Evolutionary conservation across 2,113 vertebrate genomes (phyloP), one percentile per base, ranked within the genome.

Genomic region (Melanostigma gelatinosum): DNA sequence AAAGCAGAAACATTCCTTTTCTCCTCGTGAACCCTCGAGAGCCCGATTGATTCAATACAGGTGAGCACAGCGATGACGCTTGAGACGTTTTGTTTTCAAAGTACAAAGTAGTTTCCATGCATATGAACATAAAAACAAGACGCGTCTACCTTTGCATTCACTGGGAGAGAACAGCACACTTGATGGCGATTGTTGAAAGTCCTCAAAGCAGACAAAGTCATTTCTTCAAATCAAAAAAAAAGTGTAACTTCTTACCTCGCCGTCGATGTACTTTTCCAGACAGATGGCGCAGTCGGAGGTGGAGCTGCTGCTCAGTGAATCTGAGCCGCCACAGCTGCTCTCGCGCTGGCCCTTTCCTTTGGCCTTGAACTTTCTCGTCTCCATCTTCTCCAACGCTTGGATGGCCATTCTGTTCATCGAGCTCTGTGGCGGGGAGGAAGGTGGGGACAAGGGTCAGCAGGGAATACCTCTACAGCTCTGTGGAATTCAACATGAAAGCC

Each of bases 211-310:
- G 72, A 55, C n/a, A 1, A 62, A 36, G 57, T 29, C 24, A 50
- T 1, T 5, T 11, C 4, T 61, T 8, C 1, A 27, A 12, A 15
- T 32, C 1, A 32, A 32, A 6, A n/a, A 0, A 36, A 60, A 40
- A 10, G n/a, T 0, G 13, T 48, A 29, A 74, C 27, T 29, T 34
- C 83, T 94, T 90, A 99, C 98, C 98, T 99, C 98, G 64, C 98
- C 98, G 0, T 99, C 98, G 0, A 97, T 96, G 94, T 99, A 99
- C 90, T 97, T 98, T 94, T 99, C 98, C 87, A 99, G 95, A 89
- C 98, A 99, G 95, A 99, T 99, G 93, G 98, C 98, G n/a, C 98
- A 99, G 94, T 99, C 98, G 0, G 97, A 96, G 1, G 98, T 98
- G 76, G 97, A 99, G 91, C 97, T 98, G 93, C 97, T 97, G 93